A percentile compares a stretch with the other conserved stretches of the same genome.
phyloP scores from a whole-genome alignment of 2,797 vertebrate species.

The Bovichtus variegatus region DNA sequence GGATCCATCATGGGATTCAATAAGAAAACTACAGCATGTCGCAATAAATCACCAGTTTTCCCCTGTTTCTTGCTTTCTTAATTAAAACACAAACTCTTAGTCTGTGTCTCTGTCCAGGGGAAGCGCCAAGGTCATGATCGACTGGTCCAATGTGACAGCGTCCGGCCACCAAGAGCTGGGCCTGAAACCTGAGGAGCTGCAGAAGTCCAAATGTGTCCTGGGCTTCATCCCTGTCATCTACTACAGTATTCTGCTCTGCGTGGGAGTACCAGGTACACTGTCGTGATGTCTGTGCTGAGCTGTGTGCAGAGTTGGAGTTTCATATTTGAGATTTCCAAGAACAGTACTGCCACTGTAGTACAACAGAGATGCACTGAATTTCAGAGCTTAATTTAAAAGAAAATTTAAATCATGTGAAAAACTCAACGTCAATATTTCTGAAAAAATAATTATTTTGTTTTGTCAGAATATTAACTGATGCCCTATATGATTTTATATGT shows the following conservation, averaged over 20 bases:
- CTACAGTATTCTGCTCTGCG: constrained; percentile 91
- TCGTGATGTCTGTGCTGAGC: background rate
- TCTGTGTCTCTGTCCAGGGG: constrained; percentile 38
- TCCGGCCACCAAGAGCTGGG: constrained; percentile 59
- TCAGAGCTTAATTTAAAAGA: background rate
- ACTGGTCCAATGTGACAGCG: constrained; percentile 79
- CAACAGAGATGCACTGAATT: background rate
- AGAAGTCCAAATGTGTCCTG: constrained; percentile 88
- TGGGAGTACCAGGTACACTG: constrained; percentile 91
- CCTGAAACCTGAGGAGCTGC: constrained; percentile 64
- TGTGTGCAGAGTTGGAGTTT: background rate
- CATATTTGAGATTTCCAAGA: too few relatives aligned
- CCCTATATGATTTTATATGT: background rate
- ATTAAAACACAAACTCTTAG: background rate
- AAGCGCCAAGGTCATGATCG: constrained; percentile 78
- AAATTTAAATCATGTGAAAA: background rate
- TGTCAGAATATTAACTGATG: background rate
- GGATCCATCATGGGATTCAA: background rate
- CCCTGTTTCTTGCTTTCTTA: background rate
- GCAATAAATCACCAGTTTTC: background rate
- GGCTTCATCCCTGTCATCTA: constrained; percentile 90
- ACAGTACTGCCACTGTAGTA: too few relatives aligned
- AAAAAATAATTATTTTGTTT: too few relatives aligned
- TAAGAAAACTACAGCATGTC: background rate
- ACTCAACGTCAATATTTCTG: background rate